phyloP scores from a whole-genome alignment of 2,888 invertebrate genomes.

The Metellina segmentata region DNA sequence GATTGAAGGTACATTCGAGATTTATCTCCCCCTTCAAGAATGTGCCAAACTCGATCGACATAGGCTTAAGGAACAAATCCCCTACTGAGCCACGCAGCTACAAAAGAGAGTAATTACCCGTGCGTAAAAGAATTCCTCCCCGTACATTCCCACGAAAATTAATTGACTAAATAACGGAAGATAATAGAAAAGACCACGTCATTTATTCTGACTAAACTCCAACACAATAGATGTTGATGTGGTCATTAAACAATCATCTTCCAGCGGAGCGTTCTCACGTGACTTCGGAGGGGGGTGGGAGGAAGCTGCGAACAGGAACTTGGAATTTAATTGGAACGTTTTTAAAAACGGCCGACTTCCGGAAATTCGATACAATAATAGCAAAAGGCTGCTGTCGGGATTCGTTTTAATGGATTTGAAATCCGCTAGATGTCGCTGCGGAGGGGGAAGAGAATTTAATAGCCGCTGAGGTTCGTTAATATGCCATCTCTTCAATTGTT shows the following conservation, averaged over 20 bases:
- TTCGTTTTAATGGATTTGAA: constrained; percentile 16
- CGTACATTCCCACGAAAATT: constrained; percentile 5
- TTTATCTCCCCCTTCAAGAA: not conserved
- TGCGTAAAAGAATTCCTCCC: not conserved
- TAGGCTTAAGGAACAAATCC: not conserved
- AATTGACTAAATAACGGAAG: constrained; percentile 5
- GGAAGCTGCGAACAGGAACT: constrained; percentile 30
- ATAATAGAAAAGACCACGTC: constrained; percentile 5
- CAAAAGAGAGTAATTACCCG: not conserved
- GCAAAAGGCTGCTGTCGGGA: constrained; percentile 9
- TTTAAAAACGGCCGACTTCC: constrained; percentile 54
- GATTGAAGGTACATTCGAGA: not conserved
- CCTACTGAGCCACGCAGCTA: not conserved
- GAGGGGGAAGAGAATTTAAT: not conserved
- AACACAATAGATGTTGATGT: constrained; percentile 28
- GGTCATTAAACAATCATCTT: constrained; percentile 42
- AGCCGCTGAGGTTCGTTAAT: not conserved
- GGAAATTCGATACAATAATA: constrained; percentile 63
- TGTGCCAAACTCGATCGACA: not conserved
- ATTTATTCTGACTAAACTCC: not conserved
- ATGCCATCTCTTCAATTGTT: constrained; percentile 6
- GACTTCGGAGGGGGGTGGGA: not conserved
- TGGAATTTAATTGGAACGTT: constrained; percentile 46
- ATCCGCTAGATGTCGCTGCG: not conserved
- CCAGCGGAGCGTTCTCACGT: constrained; percentile 2